Percentiles rank a stretch among this genome's conserved stretches.
Evolutionary conservation across 2,797 vertebrate species (phyloP).

Genomic region (Notolabrus celidotus): DNA sequence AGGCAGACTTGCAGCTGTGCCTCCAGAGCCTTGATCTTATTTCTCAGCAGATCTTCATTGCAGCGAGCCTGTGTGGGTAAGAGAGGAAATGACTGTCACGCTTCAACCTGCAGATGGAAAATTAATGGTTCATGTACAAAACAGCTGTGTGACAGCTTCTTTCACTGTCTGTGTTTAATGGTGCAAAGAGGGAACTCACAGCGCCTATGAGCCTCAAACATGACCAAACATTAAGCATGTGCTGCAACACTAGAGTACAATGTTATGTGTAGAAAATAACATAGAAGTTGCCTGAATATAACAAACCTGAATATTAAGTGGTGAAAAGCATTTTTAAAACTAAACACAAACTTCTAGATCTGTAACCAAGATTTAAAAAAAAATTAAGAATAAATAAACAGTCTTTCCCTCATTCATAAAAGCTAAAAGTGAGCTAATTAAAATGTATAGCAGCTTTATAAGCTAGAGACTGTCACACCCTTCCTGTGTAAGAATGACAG

Average conservation of each 20-base stretch:
- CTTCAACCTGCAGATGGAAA: conserved; percentile 59
- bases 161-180: conserved; percentile 27
- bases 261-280: background rate
- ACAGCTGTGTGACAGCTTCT: conserved; percentile 39
- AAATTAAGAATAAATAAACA: conserved; percentile 3
- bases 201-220: conserved; percentile 29
- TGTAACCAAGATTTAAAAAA: conserved; percentile 1
- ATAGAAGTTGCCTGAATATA: background rate
- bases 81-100: conserved; percentile 76
- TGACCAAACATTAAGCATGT: conserved; percentile 13
- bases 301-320: conserved; percentile 43
- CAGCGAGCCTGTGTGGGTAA: conserved; percentile 90
- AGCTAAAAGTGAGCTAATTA: conserved; percentile 19
- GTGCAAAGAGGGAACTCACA: conserved; percentile 36
- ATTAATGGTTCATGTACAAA: conserved; percentile 49
- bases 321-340: conserved; percentile 11
- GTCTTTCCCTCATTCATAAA: conserved; percentile 35
- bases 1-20: conserved; percentile 91
- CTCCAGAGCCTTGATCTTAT: conserved; percentile 90
- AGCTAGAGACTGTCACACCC: conserved; percentile 47
- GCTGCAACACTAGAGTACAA: background rate
- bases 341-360: background rate
- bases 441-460: conserved; percentile 41
- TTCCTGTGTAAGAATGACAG: conserved; percentile 66
- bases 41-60: conserved; percentile 92